A percentile compares a stretch with the other conserved stretches of the same genome.
phyloP scores from a whole-genome alignment of 2,113 vertebrate genomes.

The Rhizomys pruinosus region DNA sequence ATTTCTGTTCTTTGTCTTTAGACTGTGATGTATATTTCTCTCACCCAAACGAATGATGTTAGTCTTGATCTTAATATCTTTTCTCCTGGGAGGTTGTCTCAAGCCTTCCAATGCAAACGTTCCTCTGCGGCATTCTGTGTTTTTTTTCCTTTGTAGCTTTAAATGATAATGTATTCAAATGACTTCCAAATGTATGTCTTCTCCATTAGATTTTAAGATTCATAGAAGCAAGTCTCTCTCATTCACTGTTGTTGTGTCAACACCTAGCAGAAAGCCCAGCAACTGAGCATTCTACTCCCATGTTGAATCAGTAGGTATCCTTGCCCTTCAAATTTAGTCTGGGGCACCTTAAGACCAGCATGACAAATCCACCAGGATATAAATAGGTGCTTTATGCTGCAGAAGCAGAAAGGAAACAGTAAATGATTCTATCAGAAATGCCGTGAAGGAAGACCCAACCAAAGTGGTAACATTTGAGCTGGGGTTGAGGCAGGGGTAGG shows the following conservation, averaged over 20 bases:
- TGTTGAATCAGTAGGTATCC: not conserved
- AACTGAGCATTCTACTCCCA: not conserved
- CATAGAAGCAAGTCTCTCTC: not conserved
- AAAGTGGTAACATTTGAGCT: not conserved
- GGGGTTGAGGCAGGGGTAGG: not conserved
- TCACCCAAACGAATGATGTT: not conserved
- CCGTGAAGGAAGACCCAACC: not conserved
- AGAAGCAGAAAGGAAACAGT: not conserved
- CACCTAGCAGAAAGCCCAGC: not conserved
- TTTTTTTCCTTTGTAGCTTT: not conserved
- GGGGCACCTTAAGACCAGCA: not conserved
- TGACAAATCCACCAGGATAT: not conserved
- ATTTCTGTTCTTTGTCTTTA: not conserved
- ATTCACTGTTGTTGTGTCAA: not conserved
- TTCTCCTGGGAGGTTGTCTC: not conserved
- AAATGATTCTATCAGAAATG: not conserved
- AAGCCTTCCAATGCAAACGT: accelerated
- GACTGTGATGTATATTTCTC: not conserved
- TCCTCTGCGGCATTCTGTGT: accelerated
- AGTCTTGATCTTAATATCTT: not conserved
- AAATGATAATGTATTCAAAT: not conserved
- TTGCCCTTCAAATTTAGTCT: not conserved
- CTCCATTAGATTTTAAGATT: not conserved
- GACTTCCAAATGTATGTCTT: not conserved
- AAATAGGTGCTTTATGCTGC: not conserved